Evolutionary conservation across 2,797 vertebrate species (phyloP), one percentile per base, ranked within the genome.

Genomic region (Mustela erminea): DNA sequence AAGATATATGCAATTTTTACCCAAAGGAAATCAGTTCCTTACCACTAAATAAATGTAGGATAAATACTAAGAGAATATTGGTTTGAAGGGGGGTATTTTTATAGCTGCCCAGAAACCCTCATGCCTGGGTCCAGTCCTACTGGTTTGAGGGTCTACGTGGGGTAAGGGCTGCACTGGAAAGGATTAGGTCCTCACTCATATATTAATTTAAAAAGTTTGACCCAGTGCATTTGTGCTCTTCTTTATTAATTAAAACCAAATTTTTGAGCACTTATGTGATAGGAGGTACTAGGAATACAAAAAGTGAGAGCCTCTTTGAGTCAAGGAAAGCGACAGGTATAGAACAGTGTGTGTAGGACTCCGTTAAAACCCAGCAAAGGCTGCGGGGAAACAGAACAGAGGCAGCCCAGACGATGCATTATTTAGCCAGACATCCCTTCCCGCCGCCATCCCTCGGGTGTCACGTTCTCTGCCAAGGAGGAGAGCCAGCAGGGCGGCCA

Each of bases 1-100:
- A 75, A 90, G 52, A 38, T 23, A 38, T 5, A 4, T 41, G 43
- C 8, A 92, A 14, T 41, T 66, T 75, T 90, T 80, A 32, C 41
- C 58, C 43, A 80, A 93, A 89, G 27, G 83, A 93, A 95, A 85
- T 66, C 15, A 64, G 15, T 54, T 68, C 81, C 89, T 95, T 85
- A 54, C 81, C 18, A n/a, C 43, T 87, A 60, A 66, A 35, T 90
- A 92, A 77, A 49, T 15, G 4, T 17, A 13, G 72, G 93, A 82
- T 64, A 52, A 41, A 68, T 38, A 43, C 83, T 77, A 58, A 93
- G 81, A 83, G n/a, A 25, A 46, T 81, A 72, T 78, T 85, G 72
- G 15, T 41, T 21, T 81, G 54, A 92, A 87, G 20, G 14, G 15
- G 43, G 41, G 21, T n/a, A 46, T 5, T 10, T 75, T 56, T 60